Evolutionary conservation across 2,113 vertebrate genomes (phyloP).

Genomic region (Ailuropoda melanoleuca): DNA sequence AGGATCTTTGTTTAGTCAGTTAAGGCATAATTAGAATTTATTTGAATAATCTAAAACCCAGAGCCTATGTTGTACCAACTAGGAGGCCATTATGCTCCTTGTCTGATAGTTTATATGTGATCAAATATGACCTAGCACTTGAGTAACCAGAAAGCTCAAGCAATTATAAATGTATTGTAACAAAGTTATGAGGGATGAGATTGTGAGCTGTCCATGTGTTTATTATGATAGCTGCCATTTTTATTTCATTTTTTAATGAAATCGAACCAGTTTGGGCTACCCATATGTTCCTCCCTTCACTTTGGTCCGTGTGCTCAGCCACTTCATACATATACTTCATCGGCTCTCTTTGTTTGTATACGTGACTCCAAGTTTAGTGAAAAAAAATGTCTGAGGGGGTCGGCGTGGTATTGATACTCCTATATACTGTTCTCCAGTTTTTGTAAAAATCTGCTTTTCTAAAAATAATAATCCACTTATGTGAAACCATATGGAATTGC

Average conservation of each 20-base stretch:
- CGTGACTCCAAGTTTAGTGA: background rate
- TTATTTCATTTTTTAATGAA: background rate
- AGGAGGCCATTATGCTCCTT: background rate
- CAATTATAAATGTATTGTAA: background rate
- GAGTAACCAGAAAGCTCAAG: background rate
- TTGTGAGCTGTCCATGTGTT: background rate
- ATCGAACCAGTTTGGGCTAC: background rate
- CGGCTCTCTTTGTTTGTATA: background rate
- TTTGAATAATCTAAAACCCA: background rate
- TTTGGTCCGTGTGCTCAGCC: no score
- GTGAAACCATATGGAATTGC: background rate
- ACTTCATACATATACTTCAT: rapidly evolving
- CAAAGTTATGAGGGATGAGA: background rate
- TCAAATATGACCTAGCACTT: background rate
- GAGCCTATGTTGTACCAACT: background rate
- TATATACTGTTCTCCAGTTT: background rate
- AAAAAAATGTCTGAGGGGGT: background rate
- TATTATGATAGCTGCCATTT: background rate
- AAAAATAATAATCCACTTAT: background rate
- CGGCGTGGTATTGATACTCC: background rate
- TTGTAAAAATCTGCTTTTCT: background rate
- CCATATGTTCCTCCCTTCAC: background rate
- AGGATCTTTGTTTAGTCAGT: background rate
- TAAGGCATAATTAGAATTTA: background rate
- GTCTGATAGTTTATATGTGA: background rate